Base-by-base conservation (phyloP, 2,113 vertebrate genomes). In the Sapayoa aenigma region DNA sequence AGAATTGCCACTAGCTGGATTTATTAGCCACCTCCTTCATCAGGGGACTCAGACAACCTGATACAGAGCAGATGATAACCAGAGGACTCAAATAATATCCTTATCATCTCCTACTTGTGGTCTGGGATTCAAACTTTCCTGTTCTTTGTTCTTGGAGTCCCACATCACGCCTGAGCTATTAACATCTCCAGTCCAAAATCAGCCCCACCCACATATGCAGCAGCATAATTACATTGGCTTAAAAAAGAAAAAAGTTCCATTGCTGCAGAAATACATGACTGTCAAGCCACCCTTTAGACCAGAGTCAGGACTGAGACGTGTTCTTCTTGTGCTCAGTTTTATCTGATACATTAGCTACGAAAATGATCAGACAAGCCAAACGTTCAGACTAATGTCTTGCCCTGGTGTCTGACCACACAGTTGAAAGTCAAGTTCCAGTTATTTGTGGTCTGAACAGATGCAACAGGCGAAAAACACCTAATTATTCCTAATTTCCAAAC, bases 321-420 rank as follows among this genome's bases (percentile, higher is more conserved):
- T 25, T 80, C 41, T 46, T 41, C 76, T 44, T 63, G 72, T 1
- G 49, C 88, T 84, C 5, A 14, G 79, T 81, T 94, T 89, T 88
- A 93, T 93, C 93, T 93, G 92, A 96, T 95, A 19, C 63, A 90
- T 96, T 68, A 96, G 72, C 85, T 96, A 88, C 20, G 76, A 96
- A 96, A 88, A 95, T 37, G 14, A 92, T 84, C 88, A 87, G 81
- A 58, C 55, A 49, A 88, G 74, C 85, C 85, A 90, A 89, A 68
- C 0, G 12, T 20, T 86, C 96, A 79, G 80, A 28, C 65, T 22
- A 60, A 81, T 23, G 12, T 89, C 68, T 71, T 44, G 60, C 76
- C 47, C 58, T 33, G 67, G 78, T 3, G 3, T 88, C 92, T 93
- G 88, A 79, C 82, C 59, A 37, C 93, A 42, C 28, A 41, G 47